Conservation (phyloP, 1,140 invertebrate genomes). For the Caenorhabditis remanei region DNA sequence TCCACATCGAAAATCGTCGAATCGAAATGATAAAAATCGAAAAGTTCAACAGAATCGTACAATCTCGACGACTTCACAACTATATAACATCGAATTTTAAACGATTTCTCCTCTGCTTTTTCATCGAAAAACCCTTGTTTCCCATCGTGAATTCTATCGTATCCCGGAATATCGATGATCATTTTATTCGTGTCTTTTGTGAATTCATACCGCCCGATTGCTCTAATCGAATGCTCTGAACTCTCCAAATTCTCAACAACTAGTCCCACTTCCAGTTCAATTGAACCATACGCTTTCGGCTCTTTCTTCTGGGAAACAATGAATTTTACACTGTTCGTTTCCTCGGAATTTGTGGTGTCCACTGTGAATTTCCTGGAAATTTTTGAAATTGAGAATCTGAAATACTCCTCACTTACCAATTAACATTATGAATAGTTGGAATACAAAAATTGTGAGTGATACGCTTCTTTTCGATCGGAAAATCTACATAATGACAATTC, state of each 20-base stretch:
- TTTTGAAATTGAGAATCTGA: background rate
- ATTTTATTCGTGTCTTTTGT: background rate
- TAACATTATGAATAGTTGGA: background rate
- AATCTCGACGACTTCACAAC: background rate
- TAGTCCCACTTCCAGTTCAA: background rate
- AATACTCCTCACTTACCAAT: background rate
- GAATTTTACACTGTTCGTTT: background rate
- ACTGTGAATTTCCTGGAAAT: background rate
- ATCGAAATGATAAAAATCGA: slow-evolving; percentile 9
- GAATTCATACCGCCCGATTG: background rate
- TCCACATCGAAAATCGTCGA: background rate
- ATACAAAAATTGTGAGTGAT: background rate
- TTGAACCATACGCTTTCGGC: background rate
- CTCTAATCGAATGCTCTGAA: background rate
- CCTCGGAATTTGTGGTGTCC: background rate
- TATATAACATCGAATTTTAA: background rate
- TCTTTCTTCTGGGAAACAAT: background rate
- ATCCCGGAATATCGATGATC: background rate
- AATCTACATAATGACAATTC: background rate
- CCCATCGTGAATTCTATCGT: background rate
- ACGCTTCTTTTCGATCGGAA: background rate
- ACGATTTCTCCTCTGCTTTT: background rate
- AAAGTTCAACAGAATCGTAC: slow-evolving; percentile 19
- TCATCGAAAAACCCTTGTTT: background rate
- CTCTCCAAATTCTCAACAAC: background rate